Percentiles rank a stretch among this genome's conserved stretches.
Evolutionary conservation across 2,888 invertebrate genomes (phyloP).

Genomic region (Listrodromus nycthemerus): DNA sequence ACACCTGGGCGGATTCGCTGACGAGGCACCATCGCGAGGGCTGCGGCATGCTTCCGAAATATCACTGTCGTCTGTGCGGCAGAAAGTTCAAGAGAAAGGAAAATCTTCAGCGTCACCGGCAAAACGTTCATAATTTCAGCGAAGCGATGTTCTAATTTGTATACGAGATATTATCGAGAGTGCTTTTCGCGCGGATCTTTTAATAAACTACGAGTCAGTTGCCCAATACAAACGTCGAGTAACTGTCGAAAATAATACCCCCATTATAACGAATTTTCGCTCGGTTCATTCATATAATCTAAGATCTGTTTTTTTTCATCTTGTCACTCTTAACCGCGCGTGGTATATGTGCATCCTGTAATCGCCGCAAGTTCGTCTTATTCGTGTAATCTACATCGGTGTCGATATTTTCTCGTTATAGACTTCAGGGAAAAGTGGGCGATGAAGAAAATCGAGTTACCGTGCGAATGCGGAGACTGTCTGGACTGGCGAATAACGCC

Average conservation of each 20-base stretch:
- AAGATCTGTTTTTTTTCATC: not conserved
- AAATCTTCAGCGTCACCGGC: conserved; percentile 76
- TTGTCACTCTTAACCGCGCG: not conserved
- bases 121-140: conserved; percentile 67
- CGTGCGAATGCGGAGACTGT: conserved; percentile 87
- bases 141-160: conserved; percentile 51
- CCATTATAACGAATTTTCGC: not conserved
- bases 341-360: not conserved
- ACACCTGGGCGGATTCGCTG: conserved; percentile 80
- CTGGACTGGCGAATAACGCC: conserved; percentile 32
- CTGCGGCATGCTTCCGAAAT: conserved; percentile 75
- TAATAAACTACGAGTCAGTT: not conserved
- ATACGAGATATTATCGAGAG: not conserved
- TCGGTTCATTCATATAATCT: not conserved
- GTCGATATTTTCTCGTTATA: conserved; percentile 22
- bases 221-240: not conserved
- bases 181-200: not conserved
- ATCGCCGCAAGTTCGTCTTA: not conserved
- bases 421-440: conserved; percentile 85
- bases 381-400: not conserved
- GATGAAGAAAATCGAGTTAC: conserved; percentile 90
- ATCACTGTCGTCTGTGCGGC: conserved; percentile 78
- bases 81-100: conserved; percentile 81
- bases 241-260: not conserved
- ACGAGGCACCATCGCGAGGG: conserved; percentile 78